phyloP scores from a whole-genome alignment of 2,113 vertebrate species.

The Mirza zaza region DNA sequence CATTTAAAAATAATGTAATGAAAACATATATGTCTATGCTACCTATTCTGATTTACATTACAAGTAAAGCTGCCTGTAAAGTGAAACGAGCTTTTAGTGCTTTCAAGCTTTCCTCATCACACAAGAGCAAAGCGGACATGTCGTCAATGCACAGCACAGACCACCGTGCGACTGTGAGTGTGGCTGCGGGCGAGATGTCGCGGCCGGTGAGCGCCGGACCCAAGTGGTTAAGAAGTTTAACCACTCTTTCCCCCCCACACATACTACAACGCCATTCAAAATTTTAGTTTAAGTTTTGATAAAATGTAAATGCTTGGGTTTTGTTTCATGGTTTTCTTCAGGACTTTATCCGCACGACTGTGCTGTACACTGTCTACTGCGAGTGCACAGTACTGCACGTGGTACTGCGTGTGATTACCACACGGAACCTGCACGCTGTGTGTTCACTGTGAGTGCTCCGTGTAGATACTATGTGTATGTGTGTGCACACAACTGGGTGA shows the following conservation, averaged over 20 bases:
- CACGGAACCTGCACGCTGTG: neutral
- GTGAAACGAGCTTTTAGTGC: no score
- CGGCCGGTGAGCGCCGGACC: no score
- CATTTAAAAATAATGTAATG: no score
- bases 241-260: neutral
- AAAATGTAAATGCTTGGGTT: neutral
- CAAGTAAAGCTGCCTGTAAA: no score
- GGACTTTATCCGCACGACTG: neutral
- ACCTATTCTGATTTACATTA: no score
- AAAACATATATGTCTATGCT: no score
- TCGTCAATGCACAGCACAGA: no score
- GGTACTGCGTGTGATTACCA: neutral
- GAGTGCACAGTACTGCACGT: neutral
- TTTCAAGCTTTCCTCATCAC: no score
- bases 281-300: neutral
- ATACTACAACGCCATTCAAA: neutral
- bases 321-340: neutral
- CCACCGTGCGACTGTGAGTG: no score
- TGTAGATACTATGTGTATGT: neutral
- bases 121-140: no score
- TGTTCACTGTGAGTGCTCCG: neutral
- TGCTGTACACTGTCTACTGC: neutral
- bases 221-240: neutral
- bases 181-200: no score
- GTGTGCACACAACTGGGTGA: neutral